Evolutionary conservation across 1,140 invertebrate genomes (phyloP).

Genomic region (Matsumurasca onukii): DNA sequence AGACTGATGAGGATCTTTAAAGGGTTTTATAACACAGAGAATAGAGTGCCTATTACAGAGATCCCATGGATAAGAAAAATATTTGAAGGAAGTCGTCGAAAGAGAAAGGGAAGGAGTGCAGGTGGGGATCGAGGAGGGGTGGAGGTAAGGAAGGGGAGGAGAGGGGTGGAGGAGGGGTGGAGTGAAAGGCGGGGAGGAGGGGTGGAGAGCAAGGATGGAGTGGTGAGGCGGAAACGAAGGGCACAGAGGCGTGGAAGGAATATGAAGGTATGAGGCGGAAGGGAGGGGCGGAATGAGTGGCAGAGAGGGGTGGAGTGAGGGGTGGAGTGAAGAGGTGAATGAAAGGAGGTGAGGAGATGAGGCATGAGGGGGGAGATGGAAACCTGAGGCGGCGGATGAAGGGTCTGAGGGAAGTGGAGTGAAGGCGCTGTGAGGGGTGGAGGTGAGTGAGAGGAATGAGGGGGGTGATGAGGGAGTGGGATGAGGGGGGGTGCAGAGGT

Average conservation of each 20-base stretch:
- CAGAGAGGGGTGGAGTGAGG: neutral
- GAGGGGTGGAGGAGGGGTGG: neutral
- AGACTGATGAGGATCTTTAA: no score
- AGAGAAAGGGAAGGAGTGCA: neutral
- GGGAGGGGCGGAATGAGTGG: neutral
- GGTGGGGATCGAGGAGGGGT: neutral
- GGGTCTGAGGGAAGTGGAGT: neutral
- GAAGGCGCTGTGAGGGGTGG: neutral
- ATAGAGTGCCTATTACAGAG: no score
- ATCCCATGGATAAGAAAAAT: neutral
- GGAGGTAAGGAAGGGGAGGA: no score
- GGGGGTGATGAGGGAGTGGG: neutral
- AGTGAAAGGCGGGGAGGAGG: neutral
- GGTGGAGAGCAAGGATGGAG: neutral
- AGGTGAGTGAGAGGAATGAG: neutral
- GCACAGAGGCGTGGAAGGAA: neutral
- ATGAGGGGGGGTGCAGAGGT: conserved; percentile 30
- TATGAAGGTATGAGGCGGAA: neutral
- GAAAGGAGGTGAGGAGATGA: neutral
- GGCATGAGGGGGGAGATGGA: neutral
- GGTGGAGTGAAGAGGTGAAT: neutral
- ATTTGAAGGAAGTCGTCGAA: neutral
- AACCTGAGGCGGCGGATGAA: neutral
- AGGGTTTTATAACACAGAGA: no score
- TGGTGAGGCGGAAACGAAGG: neutral